Conservation (phyloP, 2,888 invertebrate species). For the Conomelus anceps region DNA sequence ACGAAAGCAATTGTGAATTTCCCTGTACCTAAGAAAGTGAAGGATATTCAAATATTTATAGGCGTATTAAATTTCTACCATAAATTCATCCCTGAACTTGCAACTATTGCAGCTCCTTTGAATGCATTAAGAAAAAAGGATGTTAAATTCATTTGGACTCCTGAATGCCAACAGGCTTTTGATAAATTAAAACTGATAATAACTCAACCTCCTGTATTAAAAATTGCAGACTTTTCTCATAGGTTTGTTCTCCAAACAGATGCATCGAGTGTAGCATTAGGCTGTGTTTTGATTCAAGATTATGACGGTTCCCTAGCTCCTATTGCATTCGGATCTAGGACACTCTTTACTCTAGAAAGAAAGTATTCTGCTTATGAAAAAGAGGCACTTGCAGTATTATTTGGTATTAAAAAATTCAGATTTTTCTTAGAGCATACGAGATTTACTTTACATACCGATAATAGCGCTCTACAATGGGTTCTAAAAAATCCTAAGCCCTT, state of each 20-base stretch:
- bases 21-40: not conserved
- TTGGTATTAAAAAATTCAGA: too few species aligned
- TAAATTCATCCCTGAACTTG: constrained; percentile 13
- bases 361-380: too few species aligned
- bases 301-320: not conserved
- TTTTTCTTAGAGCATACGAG: constrained; percentile 10
- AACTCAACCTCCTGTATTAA: not conserved
- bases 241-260: too few species aligned
- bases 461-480: constrained; percentile 10
- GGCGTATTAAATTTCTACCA: constrained; percentile 4
- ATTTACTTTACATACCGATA: constrained; percentile 5
- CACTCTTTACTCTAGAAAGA: not conserved
- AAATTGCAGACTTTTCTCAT: constrained; percentile 15
- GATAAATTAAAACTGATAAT: not conserved
- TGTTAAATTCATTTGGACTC: constrained; percentile 2
- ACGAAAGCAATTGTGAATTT: not conserved
- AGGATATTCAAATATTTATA: not conserved
- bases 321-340: not conserved
- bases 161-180: not conserved
- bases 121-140: constrained; percentile 13
- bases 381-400: too few species aligned
- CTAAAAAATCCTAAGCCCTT: constrained; percentile 9
- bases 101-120: constrained; percentile 11
- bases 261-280: not conserved
- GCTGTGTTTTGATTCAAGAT: not conserved